These are phyloP conservation scores for Thripadectes ignobilis DNA, from an alignment of 2,797 vertebrate genomes.

Conservation along the genomic window DNA sequence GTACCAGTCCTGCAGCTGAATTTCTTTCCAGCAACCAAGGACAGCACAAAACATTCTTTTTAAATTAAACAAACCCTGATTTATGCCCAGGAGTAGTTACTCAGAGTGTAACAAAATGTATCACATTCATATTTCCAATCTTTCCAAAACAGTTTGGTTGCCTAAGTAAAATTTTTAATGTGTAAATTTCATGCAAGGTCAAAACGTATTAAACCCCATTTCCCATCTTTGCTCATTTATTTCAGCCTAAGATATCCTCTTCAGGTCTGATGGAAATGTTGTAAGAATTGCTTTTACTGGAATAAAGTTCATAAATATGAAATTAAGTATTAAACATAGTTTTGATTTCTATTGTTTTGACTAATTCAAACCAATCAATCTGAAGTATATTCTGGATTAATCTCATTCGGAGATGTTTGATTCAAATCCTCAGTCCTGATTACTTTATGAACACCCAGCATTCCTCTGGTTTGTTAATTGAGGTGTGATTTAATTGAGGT, in stretches of 20 bases:
- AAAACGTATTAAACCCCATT: neutral
- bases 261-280: neutral
- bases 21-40: slow-evolving; percentile 25
- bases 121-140: slow-evolving; percentile 20
- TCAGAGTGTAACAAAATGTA: slow-evolving; percentile 13
- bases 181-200: slow-evolving; percentile 17
- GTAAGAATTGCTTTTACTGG: neutral
- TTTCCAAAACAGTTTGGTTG: neutral
- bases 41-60: slow-evolving; percentile 39
- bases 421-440: neutral
- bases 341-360: neutral
- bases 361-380: neutral
- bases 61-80: slow-evolving; percentile 50
- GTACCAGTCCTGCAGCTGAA: neutral
- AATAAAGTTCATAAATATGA: neutral
- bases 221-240: slow-evolving; percentile 19
- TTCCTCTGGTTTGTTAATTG: neutral
- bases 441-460: neutral
- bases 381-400: neutral
- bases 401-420: neutral
- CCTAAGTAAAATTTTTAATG: neutral
- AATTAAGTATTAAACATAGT: neutral
- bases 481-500: neutral
- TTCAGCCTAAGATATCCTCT: neutral
- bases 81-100: slow-evolving; percentile 45